Evolutionary conservation across 2,113 vertebrate species (phyloP).

Genomic region (Lathamus discolor): DNA sequence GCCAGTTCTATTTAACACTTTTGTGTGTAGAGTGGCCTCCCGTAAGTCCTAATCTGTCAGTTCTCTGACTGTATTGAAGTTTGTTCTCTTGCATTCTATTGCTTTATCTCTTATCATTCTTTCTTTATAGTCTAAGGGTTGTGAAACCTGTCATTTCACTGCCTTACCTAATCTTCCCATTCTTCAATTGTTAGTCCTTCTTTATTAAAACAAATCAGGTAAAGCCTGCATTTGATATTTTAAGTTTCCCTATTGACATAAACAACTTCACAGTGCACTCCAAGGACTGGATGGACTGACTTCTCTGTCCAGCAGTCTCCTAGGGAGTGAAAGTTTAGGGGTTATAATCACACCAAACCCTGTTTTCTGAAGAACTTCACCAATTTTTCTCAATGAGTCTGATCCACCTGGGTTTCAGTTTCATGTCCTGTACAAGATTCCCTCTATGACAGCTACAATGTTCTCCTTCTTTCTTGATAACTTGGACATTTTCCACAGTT

Average conservation of each 20-base stretch:
- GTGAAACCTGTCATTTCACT: background rate
- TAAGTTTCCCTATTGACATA: background rate
- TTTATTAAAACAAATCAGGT: background rate
- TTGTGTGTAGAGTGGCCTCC: background rate
- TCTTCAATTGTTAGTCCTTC: background rate
- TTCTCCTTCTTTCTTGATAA: background rate
- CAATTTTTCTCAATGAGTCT: background rate
- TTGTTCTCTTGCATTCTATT: background rate
- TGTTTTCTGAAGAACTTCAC: background rate
- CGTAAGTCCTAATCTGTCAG: background rate
- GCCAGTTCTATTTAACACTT: background rate
- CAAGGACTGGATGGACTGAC: background rate
- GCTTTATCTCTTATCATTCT: background rate
- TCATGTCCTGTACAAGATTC: background rate
- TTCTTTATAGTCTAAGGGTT: background rate
- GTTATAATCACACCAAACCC: background rate
- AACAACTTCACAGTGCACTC: background rate
- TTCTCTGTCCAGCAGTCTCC: background rate
- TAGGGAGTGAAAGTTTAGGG: rapidly evolving
- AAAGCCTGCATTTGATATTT: background rate
- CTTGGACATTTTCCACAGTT: background rate
- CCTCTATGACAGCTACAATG: background rate
- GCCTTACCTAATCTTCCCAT: background rate
- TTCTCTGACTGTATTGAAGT: background rate
- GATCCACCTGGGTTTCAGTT: background rate